Conservation (phyloP, 2,888 invertebrate species). For the Sinopyrophorus schimmeli region DNA sequence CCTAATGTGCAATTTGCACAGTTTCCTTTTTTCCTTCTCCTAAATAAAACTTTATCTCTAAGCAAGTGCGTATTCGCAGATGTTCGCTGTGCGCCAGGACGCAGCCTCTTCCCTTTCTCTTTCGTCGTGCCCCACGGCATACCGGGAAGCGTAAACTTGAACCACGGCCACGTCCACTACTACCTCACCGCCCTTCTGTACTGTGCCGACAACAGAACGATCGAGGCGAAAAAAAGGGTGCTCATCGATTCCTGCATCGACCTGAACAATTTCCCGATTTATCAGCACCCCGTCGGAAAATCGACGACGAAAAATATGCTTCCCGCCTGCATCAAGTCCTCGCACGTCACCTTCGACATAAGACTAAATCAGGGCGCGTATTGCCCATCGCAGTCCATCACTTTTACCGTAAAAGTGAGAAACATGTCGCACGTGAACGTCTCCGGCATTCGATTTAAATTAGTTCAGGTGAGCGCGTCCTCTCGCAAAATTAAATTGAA, state of each 20-base stretch:
- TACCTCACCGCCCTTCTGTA: constrained; percentile 6
- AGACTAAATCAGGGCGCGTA: constrained; percentile 5
- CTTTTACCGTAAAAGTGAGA: not conserved
- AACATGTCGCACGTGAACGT: constrained; percentile 1
- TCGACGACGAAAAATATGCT: constrained; percentile 1
- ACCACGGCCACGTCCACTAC: constrained; percentile 6
- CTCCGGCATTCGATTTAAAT: constrained; percentile 4
- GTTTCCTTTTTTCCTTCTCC: too few relatives aligned
- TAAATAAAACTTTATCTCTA: too few relatives aligned
- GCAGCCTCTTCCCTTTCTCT: not conserved
- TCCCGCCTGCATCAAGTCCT: not conserved
- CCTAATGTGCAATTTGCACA: too few relatives aligned
- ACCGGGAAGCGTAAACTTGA: constrained; percentile 1
- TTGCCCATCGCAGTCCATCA: constrained; percentile 5
- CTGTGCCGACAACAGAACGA: not conserved
- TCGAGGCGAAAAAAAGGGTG: not conserved
- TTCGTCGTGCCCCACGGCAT: constrained; percentile 1
- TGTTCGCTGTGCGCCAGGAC: constrained; percentile 2
- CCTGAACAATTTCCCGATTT: constrained; percentile 3
- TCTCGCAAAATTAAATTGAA: too few relatives aligned
- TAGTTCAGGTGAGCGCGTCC: constrained; percentile 7
- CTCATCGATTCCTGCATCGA: constrained; percentile 2
- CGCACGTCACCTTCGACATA: not conserved
- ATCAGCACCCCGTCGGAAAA: constrained; percentile 3
- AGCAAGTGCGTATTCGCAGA: too few relatives aligned